Conservation (phyloP, 1,140 invertebrate species). For the Coenobita brevimanus region DNA sequence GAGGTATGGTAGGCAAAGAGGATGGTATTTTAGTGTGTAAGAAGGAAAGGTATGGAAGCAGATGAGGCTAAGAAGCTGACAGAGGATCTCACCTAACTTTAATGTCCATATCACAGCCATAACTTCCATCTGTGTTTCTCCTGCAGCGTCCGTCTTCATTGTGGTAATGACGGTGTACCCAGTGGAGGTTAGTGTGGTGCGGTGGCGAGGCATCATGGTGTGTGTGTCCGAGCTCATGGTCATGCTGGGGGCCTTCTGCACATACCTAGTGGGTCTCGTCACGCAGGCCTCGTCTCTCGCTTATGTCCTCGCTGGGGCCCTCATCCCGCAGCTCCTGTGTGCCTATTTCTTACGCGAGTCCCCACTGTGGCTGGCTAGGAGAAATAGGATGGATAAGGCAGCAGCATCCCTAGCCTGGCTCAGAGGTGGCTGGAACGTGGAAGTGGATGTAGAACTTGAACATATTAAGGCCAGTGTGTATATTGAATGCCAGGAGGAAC, state of each 20-base stretch:
- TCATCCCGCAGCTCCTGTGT: conserved; percentile 31
- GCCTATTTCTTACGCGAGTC: conserved; percentile 49
- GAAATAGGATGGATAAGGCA: conserved; percentile 9
- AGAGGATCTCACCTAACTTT: no score
- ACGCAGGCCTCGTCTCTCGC: conserved; percentile 17
- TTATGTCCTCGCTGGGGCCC: neutral
- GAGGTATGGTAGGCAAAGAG: no score
- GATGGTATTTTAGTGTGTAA: no score
- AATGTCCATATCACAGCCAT: no score
- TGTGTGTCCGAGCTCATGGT: conserved; percentile 44
- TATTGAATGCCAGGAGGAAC: conserved; percentile 37
- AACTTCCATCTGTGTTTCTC: no score
- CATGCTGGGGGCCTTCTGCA: conserved; percentile 50
- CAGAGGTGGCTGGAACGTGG: neutral
- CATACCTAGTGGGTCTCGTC: conserved; percentile 42
- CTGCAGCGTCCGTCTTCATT: conserved; percentile 50
- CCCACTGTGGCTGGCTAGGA: conserved; percentile 41
- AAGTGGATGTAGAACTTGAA: conserved; percentile 32
- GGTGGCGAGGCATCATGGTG: conserved; percentile 49
- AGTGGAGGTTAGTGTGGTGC: conserved; percentile 36
- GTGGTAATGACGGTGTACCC: conserved; percentile 56
- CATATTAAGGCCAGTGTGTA: conserved; percentile 37
- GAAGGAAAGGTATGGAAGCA: no score
- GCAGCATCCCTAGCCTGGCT: conserved; percentile 30
- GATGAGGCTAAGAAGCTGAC: no score